Conservation (phyloP, 2,797 vertebrate genomes). For the Cynopterus sphinx region DNA sequence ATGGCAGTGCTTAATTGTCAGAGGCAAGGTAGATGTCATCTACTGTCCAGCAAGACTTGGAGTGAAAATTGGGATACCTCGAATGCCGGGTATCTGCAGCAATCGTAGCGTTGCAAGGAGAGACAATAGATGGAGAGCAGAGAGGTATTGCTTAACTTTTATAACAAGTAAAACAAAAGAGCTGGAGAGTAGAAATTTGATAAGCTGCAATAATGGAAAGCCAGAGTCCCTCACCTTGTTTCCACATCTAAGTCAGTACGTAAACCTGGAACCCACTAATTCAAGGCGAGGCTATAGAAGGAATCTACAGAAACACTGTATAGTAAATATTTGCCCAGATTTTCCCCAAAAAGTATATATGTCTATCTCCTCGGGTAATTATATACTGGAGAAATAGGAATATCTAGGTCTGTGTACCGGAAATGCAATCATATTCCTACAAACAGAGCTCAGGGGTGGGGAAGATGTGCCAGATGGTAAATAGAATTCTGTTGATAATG, state of each 20-base stretch:
- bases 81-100: background rate
- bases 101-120: background rate
- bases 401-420: background rate
- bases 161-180: background rate
- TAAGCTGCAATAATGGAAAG: background rate
- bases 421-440: background rate
- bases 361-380: background rate
- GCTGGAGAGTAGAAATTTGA: background rate
- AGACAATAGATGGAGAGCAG: background rate
- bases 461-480: background rate
- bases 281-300: background rate
- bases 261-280: background rate
- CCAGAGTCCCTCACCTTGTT: background rate
- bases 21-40: background rate
- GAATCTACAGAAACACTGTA: background rate
- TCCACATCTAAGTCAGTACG: background rate
- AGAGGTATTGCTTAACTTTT: background rate
- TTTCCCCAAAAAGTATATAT: background rate
- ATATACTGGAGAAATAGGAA: background rate
- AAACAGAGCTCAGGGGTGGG: background rate
- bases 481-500: background rate
- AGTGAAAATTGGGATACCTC: background rate
- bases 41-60: background rate
- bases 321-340: background rate
- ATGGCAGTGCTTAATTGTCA: background rate